Evolutionary conservation across 2,888 invertebrate genomes (phyloP).

Genomic region (Steinernema scapterisci): DNA sequence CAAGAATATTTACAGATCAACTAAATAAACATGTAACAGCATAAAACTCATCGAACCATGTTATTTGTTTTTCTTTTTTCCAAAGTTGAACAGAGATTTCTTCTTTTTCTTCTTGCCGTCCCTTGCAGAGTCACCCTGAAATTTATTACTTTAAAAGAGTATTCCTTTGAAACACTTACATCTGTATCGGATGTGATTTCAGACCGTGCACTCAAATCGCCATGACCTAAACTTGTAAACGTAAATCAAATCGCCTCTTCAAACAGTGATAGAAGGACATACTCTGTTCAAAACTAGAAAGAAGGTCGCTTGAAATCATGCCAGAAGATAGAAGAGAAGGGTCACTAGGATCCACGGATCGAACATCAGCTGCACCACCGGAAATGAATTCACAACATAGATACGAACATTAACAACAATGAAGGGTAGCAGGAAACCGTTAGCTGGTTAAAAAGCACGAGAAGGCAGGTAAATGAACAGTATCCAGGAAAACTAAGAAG

Average conservation of each 20-base stretch:
- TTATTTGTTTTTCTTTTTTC: conserved; percentile 25
- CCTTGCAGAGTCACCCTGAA: conserved; percentile 8
- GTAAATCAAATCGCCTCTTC: not conserved
- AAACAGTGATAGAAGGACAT: not conserved
- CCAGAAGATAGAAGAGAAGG: not conserved
- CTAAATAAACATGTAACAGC: no score
- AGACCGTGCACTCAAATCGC: conserved; percentile 11
- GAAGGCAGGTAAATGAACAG: no score
- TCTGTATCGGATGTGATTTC: conserved; percentile 5
- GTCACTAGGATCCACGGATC: not conserved
- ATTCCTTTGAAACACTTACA: conserved; percentile 1
- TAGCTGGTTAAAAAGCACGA: not conserved
- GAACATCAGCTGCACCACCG: conserved; percentile 25
- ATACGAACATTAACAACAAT: not conserved
- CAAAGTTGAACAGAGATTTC: conserved; percentile 2
- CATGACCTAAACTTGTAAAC: not conserved
- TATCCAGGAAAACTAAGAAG: not conserved
- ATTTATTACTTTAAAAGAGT: not conserved
- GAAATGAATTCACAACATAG: not conserved
- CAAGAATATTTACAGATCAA: no score
- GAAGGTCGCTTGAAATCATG: not conserved
- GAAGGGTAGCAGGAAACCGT: not conserved
- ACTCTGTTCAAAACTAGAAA: conserved; percentile 15
- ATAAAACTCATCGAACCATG: not conserved
- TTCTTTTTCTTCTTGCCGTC: conserved; percentile 32